Evolutionary conservation across 1,140 invertebrate genomes (phyloP), one percentile per base, ranked within the genome.

Genomic region (Aphidius ervi): DNA sequence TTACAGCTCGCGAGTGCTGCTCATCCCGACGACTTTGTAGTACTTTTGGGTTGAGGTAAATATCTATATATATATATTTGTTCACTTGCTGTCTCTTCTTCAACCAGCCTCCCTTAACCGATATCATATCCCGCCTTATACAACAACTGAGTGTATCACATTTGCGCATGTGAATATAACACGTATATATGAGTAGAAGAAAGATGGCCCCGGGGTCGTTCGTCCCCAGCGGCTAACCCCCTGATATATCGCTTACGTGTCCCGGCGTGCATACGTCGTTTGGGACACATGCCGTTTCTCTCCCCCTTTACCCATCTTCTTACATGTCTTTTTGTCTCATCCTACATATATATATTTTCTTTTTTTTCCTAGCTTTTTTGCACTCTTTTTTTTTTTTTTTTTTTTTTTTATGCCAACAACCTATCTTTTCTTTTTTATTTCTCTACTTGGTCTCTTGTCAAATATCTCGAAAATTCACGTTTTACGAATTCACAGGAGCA

Each of bases 161-260:
- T 75, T 71, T 74, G 72, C 70, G 69, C 74, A 75, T 77, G 75
- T 75, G 74, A 77, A 79, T 72, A 75, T 76, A 70, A 66, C 59
- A 71, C 69, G 52, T 64, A 66, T 31, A 31, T 75, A 71, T 74
- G 76, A 78, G 74, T 74, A 70, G 72, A 79, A 79, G 72, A 80
- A 79, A 76, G 74, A 79, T 79, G 72, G 73, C 74, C 71, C 68
- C 53, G 39, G 68, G 75, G 73, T 77, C 74, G 73, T 74, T 68
- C 72, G 76, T 80, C 78, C 77, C 78, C 70, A 78, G 77, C 70
- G 78, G 77, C 75, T 78, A 78, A 78, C 77, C 77, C 76, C 69
- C 74, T 80, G 77, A 80, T 79, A 80, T 79, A 80, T 79, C 76
- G 78, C 77, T 80, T 78, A 78, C 76, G 77, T 80, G 78, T 79